phyloP scores from a whole-genome alignment of 2,113 vertebrate species.

The Phylloscopus whistleri region DNA sequence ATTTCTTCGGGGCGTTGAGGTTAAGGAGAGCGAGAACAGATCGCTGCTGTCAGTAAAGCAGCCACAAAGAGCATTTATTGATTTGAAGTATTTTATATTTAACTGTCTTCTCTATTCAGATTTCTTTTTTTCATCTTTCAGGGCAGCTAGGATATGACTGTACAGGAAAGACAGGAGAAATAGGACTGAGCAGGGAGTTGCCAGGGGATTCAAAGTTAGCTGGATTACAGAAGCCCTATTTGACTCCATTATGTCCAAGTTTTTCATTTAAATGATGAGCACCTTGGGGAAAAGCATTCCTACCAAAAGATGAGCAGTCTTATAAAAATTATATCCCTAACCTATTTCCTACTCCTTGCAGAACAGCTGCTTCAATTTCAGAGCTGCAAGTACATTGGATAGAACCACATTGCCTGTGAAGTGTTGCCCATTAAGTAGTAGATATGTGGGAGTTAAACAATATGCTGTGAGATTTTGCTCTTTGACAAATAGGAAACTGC shows the following conservation, averaged over 20 bases:
- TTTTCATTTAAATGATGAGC: constrained; percentile 29
- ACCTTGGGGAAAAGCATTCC: constrained; percentile 10
- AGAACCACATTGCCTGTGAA: constrained; percentile 10
- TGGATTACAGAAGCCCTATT: not conserved
- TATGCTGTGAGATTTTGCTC: constrained; percentile 16
- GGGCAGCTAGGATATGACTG: not conserved
- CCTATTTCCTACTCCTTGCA: constrained; percentile 51
- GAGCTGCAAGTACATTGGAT: constrained; percentile 17
- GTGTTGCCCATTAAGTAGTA: constrained; percentile 54
- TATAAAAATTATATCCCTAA: constrained; percentile 53
- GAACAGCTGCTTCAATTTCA: constrained; percentile 58
- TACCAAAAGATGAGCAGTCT: constrained; percentile 63
- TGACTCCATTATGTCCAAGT: constrained; percentile 34
- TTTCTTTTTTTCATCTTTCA: not conserved
- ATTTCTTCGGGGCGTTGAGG: constrained; percentile 23
- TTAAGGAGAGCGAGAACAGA: constrained; percentile 50
- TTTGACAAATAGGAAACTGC: constrained; percentile 34
- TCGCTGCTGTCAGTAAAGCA: constrained; percentile 38
- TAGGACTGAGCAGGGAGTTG: not conserved
- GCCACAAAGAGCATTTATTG: constrained; percentile 49
- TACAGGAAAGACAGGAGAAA: not conserved
- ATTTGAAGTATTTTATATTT: constrained; percentile 54
- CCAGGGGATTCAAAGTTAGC: not conserved
- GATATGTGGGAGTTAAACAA: constrained; percentile 38
- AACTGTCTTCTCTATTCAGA: constrained; percentile 18